A percentile compares a stretch with the other conserved stretches of the same genome.
These are phyloP conservation scores for Cisticola juncidis DNA, from an alignment of 2,113 vertebrate species.

Conservation along the genomic window DNA sequence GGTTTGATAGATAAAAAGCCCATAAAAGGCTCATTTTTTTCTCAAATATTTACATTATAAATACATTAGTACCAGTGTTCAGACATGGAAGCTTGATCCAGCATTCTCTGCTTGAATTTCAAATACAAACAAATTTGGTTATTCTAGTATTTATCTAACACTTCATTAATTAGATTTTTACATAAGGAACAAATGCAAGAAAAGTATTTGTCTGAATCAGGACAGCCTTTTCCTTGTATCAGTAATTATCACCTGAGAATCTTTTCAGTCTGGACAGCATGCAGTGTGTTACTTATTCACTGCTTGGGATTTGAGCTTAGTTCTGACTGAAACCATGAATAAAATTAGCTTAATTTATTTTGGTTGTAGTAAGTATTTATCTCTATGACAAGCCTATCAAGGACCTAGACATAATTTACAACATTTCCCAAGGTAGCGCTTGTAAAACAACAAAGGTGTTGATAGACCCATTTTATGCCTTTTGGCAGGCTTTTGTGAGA, in stretches of 20 bases:
- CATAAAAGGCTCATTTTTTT: background rate
- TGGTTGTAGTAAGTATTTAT: background rate
- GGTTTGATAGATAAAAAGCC: background rate
- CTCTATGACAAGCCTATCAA: background rate
- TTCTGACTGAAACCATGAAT: background rate
- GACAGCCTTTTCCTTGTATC: background rate
- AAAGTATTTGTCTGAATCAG: background rate
- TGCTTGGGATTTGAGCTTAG: background rate
- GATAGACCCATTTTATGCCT: background rate
- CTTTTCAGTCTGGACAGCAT: background rate
- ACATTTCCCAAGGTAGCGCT: background rate
- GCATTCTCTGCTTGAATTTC: background rate
- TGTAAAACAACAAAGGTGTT: background rate
- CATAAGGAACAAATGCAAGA: background rate
- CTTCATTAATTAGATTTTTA: background rate
- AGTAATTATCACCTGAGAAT: background rate
- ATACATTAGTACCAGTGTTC: background rate
- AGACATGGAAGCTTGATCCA: background rate
- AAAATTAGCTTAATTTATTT: conserved; percentile 14
- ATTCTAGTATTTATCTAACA: background rate
- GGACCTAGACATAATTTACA: background rate
- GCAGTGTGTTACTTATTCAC: background rate
- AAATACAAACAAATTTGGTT: background rate
- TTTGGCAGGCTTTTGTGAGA: background rate
- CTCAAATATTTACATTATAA: conserved; percentile 11